Base-by-base conservation (phyloP, 2,888 invertebrate genomes). In the Chloroclysta siterata region DNA sequence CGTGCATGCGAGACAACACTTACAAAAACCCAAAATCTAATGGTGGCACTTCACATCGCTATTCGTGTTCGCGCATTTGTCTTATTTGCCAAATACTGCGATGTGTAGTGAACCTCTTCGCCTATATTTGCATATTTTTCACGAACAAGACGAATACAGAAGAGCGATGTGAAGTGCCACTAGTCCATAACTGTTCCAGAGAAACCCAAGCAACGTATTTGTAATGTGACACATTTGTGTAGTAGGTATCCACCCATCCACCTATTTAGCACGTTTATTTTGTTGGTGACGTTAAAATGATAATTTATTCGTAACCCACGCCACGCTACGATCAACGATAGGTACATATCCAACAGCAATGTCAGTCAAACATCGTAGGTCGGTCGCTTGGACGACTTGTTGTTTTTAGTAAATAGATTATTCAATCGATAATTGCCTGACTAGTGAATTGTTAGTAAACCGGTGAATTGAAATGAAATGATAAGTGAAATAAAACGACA, bases 271-370 rank as follows among this genome's bases (percentile, higher is more conserved):
- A 28, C n/a, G n/a, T 7, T 33, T 33, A 22, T 55, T 55, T 55
- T 39, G 29, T 17, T 50, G 29, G 56, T 66, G 64, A 61, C 65
- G 61, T 60, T 44, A 33, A 56, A 48, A 75, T 80, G 78, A 63
- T 73, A 79, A 81, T 81, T 72, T 79, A 81, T 81, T 74, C 75
- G 62, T 75, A 62, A 70, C 74, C 74, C 77, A 76, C 76, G 33
- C 72, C 72, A 71, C 71, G 60, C 46, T 60, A 39, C 68, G 63
- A 66, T 73, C 68, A 15, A 51, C 15, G 33, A 51, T 51, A 46
- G 17, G 17, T 39, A 17, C 65, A 68, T 72, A 74, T 72, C 61
- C 72, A 75, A 71, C 74, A 71, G 63, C 55, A 66, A 65, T 59
- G 70, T 72, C 79, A 79, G 72, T 74, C 76, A 74, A 69, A 60